phyloP scores from a whole-genome alignment of 2,113 vertebrate genomes.

The Catharus bicknelli region DNA sequence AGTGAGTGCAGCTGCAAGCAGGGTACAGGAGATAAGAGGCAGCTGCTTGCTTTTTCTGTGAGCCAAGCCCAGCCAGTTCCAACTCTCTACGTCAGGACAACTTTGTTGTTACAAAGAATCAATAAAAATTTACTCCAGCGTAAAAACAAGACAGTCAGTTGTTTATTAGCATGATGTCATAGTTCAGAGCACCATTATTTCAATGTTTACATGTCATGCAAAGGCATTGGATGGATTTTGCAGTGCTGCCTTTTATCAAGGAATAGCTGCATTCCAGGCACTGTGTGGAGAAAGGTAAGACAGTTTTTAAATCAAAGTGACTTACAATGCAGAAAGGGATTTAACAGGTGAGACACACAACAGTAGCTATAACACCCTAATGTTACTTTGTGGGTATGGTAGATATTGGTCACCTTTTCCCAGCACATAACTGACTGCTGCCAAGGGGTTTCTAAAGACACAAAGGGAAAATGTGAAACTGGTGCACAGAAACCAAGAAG shows the following conservation, averaged over 20 bases:
- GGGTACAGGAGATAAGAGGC: rapidly evolving
- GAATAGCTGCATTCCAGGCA: neutral
- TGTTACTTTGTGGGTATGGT: neutral
- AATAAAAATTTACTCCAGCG: neutral
- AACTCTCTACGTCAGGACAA: neutral
- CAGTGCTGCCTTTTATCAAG: neutral
- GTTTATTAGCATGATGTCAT: neutral
- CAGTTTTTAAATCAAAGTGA: neutral
- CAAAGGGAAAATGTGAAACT: neutral
- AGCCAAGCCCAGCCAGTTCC: neutral
- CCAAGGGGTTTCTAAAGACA: neutral
- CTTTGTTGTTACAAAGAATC: neutral
- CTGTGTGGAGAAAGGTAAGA: neutral
- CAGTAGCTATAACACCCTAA: rapidly evolving
- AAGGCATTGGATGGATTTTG: neutral
- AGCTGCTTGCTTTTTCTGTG: neutral
- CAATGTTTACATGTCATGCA: neutral
- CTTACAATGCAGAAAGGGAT: neutral
- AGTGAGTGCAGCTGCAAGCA: rapidly evolving
- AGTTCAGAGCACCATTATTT: neutral
- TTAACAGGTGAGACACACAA: neutral
- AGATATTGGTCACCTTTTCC: neutral
- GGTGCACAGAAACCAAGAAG: neutral
- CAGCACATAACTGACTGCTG: neutral
- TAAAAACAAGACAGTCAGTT: neutral